phyloP scores from a whole-genome alignment of 2,888 invertebrate species.

The Lepetodrilus schrolli region DNA sequence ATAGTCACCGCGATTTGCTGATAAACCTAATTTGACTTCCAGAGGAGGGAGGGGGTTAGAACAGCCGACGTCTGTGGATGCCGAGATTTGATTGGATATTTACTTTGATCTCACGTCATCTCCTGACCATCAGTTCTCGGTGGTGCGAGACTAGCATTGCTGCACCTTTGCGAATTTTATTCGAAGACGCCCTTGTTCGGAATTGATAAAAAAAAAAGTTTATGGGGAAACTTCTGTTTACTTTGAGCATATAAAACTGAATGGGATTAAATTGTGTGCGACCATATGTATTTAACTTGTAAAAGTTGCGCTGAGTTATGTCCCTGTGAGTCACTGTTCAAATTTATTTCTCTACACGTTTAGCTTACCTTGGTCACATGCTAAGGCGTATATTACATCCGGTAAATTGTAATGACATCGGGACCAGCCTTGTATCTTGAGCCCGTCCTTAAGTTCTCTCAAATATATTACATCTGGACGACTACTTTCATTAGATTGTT shows the following conservation, averaged over 20 bases:
- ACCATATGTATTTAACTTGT: slow-evolving; percentile 1
- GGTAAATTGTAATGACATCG: too few species aligned
- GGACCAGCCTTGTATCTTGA: too few species aligned
- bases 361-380: not conserved
- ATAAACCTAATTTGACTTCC: slow-evolving; percentile 31
- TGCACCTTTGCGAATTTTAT: not conserved
- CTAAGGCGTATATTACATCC: too few species aligned
- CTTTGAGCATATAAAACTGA: slow-evolving; percentile 6
- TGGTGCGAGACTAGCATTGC: not conserved
- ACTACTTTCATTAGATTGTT: too few species aligned
- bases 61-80: slow-evolving; percentile 9
- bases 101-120: slow-evolving; percentile 22
- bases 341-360: not conserved
- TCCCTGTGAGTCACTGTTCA: not conserved
- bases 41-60: slow-evolving; percentile 24
- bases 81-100: slow-evolving; percentile 26
- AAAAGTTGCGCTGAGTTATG: not conserved
- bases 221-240: slow-evolving; percentile 22
- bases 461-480: too few species aligned
- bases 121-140: not conserved
- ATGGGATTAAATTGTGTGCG: not conserved
- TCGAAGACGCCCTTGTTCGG: not conserved
- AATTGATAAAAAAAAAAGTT: not conserved
- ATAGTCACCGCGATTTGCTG: slow-evolving; percentile 34
- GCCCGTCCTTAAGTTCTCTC: too few species aligned